Percentiles rank a stretch among this genome's conserved stretches.
These are phyloP conservation scores for Sarcophaga subvicina DNA, from an alignment of 2,888 invertebrate species.

Conservation along the genomic window DNA sequence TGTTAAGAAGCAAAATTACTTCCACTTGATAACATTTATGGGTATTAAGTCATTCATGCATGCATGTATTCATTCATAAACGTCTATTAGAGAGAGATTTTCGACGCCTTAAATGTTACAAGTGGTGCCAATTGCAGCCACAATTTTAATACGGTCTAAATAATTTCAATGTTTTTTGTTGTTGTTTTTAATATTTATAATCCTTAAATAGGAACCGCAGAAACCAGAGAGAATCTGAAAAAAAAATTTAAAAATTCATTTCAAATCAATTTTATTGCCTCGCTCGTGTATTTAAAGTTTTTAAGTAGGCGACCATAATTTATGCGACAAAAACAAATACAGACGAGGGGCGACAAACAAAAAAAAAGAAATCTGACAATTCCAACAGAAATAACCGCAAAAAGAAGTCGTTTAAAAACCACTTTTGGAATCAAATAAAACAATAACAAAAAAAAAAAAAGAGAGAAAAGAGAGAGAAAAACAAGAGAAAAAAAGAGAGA, in stretches of 20 bases:
- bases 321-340: slow-evolving; percentile 43
- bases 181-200: background rate
- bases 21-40: too few species aligned
- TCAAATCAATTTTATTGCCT: background rate
- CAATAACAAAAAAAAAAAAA: background rate
- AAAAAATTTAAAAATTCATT: background rate
- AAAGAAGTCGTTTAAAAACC: slow-evolving; percentile 52
- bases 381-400: slow-evolving; percentile 45
- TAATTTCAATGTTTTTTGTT: too few species aligned
- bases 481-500: background rate
- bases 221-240: background rate
- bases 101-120: background rate
- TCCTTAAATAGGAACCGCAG: background rate
- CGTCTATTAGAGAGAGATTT: background rate
- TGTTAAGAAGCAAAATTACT: too few species aligned
- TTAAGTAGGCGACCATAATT: slow-evolving; percentile 58
- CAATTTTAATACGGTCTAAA: slow-evolving; percentile 9
- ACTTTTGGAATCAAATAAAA: background rate
- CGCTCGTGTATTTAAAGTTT: background rate
- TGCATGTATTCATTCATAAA: too few species aligned
- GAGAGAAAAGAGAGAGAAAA: background rate
- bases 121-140: slow-evolving; percentile 1
- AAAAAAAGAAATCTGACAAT: slow-evolving; percentile 33
- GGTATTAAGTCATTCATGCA: too few species aligned
- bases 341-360: background rate